Percentiles rank a stretch among this genome's conserved stretches.
Evolutionary conservation across 2,888 invertebrate species (phyloP).

Genomic region (Kryphioiulus occultus): DNA sequence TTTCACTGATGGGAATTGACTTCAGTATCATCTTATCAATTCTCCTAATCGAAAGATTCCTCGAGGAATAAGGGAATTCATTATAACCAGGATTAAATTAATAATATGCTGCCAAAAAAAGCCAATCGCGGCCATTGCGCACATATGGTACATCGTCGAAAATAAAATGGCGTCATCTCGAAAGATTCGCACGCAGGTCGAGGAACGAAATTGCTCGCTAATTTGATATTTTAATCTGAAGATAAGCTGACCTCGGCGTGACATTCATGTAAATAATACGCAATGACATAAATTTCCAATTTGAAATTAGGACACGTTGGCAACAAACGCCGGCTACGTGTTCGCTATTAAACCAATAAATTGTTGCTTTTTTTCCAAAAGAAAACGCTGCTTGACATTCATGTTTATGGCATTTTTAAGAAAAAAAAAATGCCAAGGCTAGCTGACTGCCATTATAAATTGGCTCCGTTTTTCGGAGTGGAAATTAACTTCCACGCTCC

Average conservation of each 20-base stretch:
- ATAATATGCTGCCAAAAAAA: too few relatives aligned
- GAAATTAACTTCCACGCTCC: not conserved
- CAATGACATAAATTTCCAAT: not conserved
- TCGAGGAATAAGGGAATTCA: too few relatives aligned
- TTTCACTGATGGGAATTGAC: too few relatives aligned
- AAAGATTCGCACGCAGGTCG: not conserved
- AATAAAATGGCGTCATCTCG: too few relatives aligned
- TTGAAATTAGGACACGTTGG: conserved; percentile 5
- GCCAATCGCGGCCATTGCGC: too few relatives aligned
- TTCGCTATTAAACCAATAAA: conserved; percentile 5
- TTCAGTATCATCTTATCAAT: too few relatives aligned
- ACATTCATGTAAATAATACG: not conserved
- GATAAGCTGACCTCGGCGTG: not conserved
- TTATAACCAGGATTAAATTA: too few relatives aligned
- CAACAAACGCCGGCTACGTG: not conserved
- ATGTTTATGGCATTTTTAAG: not conserved
- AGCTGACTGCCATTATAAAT: not conserved
- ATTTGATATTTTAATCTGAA: not conserved
- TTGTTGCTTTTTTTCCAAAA: not conserved
- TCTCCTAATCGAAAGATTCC: too few relatives aligned
- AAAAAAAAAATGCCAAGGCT: not conserved
- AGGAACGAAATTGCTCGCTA: not conserved
- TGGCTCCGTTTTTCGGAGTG: not conserved
- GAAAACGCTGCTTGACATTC: not conserved
- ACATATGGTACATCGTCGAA: too few relatives aligned